phyloP scores from a whole-genome alignment of 2,797 vertebrate genomes.

The Scomberomorus guttatus region DNA sequence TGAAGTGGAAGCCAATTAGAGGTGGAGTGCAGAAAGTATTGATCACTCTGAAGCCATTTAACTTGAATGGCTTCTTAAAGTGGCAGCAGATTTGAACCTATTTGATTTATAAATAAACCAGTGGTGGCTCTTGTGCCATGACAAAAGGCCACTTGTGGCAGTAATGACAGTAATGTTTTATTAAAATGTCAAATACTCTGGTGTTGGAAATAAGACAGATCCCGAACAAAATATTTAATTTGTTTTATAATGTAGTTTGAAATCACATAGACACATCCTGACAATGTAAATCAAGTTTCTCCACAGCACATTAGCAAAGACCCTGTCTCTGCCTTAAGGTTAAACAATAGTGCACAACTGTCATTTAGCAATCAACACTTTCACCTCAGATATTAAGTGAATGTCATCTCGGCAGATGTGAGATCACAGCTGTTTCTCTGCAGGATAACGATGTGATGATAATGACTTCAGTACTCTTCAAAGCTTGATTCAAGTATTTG shows the following conservation, averaged over 20 bases:
- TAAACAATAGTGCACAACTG: neutral
- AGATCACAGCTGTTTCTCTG: constrained; percentile 52
- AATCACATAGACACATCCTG: too few relatives aligned
- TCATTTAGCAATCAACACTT: constrained; percentile 12
- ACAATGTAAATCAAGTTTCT: too few relatives aligned
- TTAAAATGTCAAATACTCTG: neutral
- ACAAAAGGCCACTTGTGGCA: neutral
- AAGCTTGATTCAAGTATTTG: constrained; percentile 32
- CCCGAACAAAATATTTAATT: too few relatives aligned
- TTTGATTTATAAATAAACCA: constrained; percentile 42
- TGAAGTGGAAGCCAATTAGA: constrained; percentile 10
- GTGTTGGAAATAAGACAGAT: too few relatives aligned
- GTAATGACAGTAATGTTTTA: neutral
- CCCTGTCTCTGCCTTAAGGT: neutral
- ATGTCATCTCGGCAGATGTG: constrained; percentile 25
- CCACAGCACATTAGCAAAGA: too few relatives aligned
- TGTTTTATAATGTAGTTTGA: too few relatives aligned
- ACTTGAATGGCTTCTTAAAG: constrained; percentile 33
- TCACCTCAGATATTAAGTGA: constrained; percentile 41
- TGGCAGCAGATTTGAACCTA: constrained; percentile 6
- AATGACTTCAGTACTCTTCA: constrained; percentile 35
- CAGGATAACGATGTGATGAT: constrained; percentile 48
- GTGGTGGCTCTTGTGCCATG: neutral
- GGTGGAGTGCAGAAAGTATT: neutral
- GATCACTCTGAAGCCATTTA: constrained; percentile 25